Evolutionary conservation across 2,888 invertebrate species (phyloP).

Genomic region (Dione juno): DNA sequence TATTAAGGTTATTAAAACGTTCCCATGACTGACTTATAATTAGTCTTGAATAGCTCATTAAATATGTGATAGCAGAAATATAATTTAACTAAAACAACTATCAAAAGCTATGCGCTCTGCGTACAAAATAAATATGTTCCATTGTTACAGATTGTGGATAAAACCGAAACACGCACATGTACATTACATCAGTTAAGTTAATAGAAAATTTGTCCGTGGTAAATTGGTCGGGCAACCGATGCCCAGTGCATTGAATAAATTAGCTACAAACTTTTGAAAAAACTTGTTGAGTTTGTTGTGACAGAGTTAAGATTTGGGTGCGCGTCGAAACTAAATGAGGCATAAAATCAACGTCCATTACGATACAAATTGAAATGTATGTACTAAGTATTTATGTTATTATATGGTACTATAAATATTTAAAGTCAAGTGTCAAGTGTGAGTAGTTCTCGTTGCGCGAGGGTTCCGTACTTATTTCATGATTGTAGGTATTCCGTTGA

Average conservation of each 20-base stretch:
- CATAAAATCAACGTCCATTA: slow-evolving; percentile 47
- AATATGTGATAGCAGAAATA: slow-evolving; percentile 5
- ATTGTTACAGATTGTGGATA: slow-evolving; percentile 20
- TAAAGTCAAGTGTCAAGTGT: no score
- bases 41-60: slow-evolving; percentile 10
- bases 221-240: slow-evolving; percentile 67
- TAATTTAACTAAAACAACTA: not conserved
- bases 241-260: slow-evolving; percentile 65
- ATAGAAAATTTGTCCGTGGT: slow-evolving; percentile 70
- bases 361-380: slow-evolving; percentile 45
- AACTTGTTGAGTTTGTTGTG: slow-evolving; percentile 55
- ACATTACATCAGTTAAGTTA: slow-evolving; percentile 58
- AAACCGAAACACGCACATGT: slow-evolving; percentile 44
- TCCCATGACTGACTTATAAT: slow-evolving; percentile 22
- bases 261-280: slow-evolving; percentile 58
- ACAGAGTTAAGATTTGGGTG: slow-evolving; percentile 48
- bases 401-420: not conserved
- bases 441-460: no score
- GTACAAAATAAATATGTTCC: not conserved
- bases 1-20: slow-evolving; percentile 9
- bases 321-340: slow-evolving; percentile 45
- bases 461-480: no score
- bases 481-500: no score
- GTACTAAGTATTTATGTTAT: not conserved
- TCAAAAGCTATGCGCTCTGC: not conserved